Evolutionary conservation across 2,888 invertebrate genomes (phyloP).

Genomic region (Drosophila engyochracea): DNA sequence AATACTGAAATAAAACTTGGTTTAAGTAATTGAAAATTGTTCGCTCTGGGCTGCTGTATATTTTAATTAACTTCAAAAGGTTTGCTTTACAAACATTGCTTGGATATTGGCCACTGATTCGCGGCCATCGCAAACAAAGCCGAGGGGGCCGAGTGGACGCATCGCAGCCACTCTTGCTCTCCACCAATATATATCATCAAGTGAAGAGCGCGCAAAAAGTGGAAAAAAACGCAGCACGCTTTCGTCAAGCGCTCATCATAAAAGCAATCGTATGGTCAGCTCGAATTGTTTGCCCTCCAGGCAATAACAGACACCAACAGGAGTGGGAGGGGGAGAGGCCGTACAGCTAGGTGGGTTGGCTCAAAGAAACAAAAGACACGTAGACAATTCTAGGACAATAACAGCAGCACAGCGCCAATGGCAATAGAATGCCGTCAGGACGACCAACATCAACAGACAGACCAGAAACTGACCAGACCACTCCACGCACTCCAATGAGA

Average conservation of each 20-base stretch:
- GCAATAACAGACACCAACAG: constrained; percentile 15
- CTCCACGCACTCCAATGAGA: constrained; percentile 58
- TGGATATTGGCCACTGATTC: constrained; percentile 74
- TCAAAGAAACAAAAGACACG: constrained; percentile 69
- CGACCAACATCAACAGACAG: constrained; percentile 35
- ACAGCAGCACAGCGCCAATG: constrained; percentile 1
- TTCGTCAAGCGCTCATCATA: constrained; percentile 63
- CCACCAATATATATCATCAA: constrained; percentile 56
- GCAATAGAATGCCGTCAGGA: constrained; percentile 30
- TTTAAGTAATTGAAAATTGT: constrained; percentile 65
- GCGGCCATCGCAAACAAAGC: constrained; percentile 72
- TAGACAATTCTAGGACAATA: constrained; percentile 59
- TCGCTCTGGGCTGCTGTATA: constrained; percentile 25
- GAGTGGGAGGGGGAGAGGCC: neutral
- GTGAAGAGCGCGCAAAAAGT: constrained; percentile 27
- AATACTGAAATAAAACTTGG: constrained; percentile 2
- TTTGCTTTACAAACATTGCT: constrained; percentile 52
- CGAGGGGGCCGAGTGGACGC: constrained; percentile 47
- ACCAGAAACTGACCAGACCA: constrained; percentile 3
- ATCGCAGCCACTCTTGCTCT: constrained; percentile 22
- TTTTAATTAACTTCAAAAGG: constrained; percentile 78
- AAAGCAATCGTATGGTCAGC: constrained; percentile 49
- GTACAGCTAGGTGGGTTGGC: constrained; percentile 2
- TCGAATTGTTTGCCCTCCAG: constrained; percentile 52
- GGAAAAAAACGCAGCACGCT: constrained; percentile 50